These are phyloP conservation scores for Drosophila teissieri DNA, from an alignment of 1,140 invertebrate genomes.

Conservation along the genomic window DNA sequence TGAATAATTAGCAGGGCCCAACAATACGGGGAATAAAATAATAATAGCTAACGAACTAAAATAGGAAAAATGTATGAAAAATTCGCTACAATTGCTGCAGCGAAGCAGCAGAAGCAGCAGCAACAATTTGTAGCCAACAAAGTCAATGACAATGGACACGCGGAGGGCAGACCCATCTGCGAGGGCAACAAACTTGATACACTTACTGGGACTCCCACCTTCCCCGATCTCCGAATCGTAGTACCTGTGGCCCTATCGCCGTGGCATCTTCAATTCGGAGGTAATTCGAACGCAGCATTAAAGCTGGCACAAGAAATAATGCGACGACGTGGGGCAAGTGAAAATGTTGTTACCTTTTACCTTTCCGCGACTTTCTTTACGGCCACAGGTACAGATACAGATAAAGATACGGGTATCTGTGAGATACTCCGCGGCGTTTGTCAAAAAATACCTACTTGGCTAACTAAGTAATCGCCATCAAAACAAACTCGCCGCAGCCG, in stretches of 20 bases:
- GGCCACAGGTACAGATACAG: conserved; percentile 10
- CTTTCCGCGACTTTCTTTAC: conserved; percentile 64
- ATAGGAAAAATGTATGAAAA: conserved; percentile 72
- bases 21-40: conserved; percentile 68
- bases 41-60: conserved; percentile 73
- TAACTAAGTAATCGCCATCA: conserved; percentile 27
- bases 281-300: conserved; percentile 65
- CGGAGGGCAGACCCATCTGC: conserved; percentile 26
- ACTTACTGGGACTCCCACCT: conserved; percentile 2
- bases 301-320: conserved; percentile 52
- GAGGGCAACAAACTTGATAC: conserved; percentile 65
- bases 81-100: conserved; percentile 65
- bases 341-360: conserved; percentile 76
- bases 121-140: conserved; percentile 60
- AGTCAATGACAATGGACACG: conserved; percentile 74
- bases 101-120: conserved; percentile 18
- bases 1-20: conserved; percentile 75
- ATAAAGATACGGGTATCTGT: conserved; percentile 51
- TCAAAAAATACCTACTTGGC: conserved; percentile 54
- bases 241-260: conserved; percentile 39
- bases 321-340: conserved; percentile 69
- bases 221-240: not conserved
- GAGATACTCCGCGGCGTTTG: conserved; percentile 67
- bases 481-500: conserved; percentile 21
- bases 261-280: conserved; percentile 66